These are phyloP conservation scores for Oncorhynchus tshawytscha DNA, from an alignment of 2,113 vertebrate genomes.

Conservation along the genomic window DNA sequence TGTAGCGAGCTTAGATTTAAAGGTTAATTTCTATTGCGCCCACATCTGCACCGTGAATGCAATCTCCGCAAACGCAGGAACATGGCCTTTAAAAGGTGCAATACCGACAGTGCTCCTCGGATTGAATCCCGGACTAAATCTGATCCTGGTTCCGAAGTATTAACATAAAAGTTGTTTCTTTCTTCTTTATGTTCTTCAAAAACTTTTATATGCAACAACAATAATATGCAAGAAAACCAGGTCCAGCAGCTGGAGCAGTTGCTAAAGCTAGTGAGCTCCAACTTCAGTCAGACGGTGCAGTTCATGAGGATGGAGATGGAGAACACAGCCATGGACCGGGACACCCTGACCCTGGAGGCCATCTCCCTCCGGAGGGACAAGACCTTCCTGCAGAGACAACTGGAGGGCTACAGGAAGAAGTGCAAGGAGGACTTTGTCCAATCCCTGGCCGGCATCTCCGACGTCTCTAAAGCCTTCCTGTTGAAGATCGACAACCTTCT, in stretches of 20 bases:
- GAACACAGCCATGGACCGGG: slow-evolving; percentile 45
- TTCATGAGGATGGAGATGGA: slow-evolving; percentile 53
- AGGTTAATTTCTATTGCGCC: too few species aligned
- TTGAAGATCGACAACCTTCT: slow-evolving; percentile 68
- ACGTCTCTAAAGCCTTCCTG: slow-evolving; percentile 66
- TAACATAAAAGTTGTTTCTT: neutral
- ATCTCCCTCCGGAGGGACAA: slow-evolving; percentile 64
- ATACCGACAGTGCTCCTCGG: too few species aligned
- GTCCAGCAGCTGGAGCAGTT: neutral
- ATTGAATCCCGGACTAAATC: too few species aligned
- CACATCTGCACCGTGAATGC: too few species aligned
- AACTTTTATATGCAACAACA: neutral
- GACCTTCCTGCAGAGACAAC: slow-evolving; percentile 40
- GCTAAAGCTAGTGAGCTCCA: slow-evolving; percentile 45
- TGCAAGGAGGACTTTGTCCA: slow-evolving; percentile 64
- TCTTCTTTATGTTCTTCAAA: neutral
- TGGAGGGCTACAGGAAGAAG: slow-evolving; percentile 39
- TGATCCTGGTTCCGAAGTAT: too few species aligned
- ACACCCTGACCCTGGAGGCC: slow-evolving; percentile 51
- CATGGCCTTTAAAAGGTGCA: too few species aligned
- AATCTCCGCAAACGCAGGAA: too few species aligned
- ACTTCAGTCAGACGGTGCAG: slow-evolving; percentile 63
- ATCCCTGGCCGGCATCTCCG: slow-evolving; percentile 61
- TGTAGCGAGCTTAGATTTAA: too few species aligned
- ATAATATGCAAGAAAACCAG: neutral